Base-by-base conservation (phyloP, 2,797 vertebrate species). In the Rhynchonycteris naso region DNA sequence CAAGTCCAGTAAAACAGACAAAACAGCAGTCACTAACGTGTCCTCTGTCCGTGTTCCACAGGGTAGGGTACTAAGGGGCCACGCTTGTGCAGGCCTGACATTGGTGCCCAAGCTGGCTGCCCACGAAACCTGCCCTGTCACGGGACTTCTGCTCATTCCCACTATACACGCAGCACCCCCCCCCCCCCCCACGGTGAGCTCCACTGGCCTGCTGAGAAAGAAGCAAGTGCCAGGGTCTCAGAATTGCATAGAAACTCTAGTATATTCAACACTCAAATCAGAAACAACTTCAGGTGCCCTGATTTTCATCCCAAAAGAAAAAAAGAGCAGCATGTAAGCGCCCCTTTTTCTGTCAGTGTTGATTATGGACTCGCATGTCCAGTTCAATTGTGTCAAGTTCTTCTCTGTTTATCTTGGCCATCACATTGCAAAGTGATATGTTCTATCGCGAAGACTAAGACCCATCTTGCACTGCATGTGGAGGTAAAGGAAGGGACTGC, bases 1-100 rank as follows among this genome's bases (percentile, higher is more conserved):
- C 15, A 0, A 16, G 33, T 4, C n/a, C 22, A 8, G 30, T 2
- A 2, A 35, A 22, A 9, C 13, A 21, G 14, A 12, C 14, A 2
- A 16, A 5, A n/a, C 18, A 21, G 61, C 47, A 11, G 19, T 9
- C 8, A 7, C 7, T 6, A 5, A 10, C 0, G 0, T 5, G 19
- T 18, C 47, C 38, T 65, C 81, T 11, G 6, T 11, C 47, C 7
- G 54, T 21, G 7, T 61, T 38, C 7, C 24, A 2, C 14, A 30
- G 75, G 63, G 1, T n/a, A 5, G 21, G 22, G 35, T 3, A 19
- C 13, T 14, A 19, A 24, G 38, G 28, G 21, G 13, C 28, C 28
- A 4, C 2, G 28, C 4, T 5, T 2, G 15, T 28, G 47, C 66
- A 11, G 22, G 33, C 11, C 56, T 7, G 13, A 72, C 26, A 9